Base-by-base conservation (phyloP, 35 echinoderm and acorn worm genomes). In the Stichopus chloronotus region DNA sequence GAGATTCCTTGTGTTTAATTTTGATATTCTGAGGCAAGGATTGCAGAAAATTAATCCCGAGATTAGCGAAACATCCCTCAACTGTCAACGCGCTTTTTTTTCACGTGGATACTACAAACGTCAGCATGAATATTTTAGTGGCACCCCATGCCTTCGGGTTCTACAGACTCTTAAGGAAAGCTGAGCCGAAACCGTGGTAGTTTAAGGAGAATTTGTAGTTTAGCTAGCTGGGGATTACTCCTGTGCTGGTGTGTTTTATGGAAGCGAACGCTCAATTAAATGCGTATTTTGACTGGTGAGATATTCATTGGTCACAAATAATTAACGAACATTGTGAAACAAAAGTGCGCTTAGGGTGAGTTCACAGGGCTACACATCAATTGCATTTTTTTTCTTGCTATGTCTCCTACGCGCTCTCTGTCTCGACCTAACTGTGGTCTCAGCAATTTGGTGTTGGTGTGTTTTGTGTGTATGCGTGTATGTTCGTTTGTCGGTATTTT, bases 271-370 rank as follows among this genome's bases (percentile, higher is more conserved):
- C 55, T 85, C 57, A 85, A 85, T 85, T 59, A 58, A 85, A 85
- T 85, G 82, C 82, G 22, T 58, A 58, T 85, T 10, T 85, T 56
- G 19, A 58, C 55, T 85, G n/a, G 55, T 11, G 7, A 58, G 9
- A 85, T 58, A 85, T 58, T 85, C 19, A 58, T 58, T 85, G 6
- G 54, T 85, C 58, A 25, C 82, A 58, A 85, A 85, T 85, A 85
- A 85, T 85, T 85, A 58, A 85, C 82, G 82, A 85, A 56, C 82
- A 85, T 85, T 85, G 82, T 85, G 82, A 22, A 85, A 23, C 55
- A 56, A 74, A 74, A 74, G 69, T 74, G 20, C 69, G 69, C 69
- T 74, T 74, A 74, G 69, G 69, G 69, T 74, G 13, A 74, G 69
- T 74, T 74, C 69, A 74, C 69, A 74, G 69, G 69, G 69, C 69